Conservation (phyloP, 2,797 vertebrate species). For the Sebastolobus alascanus region DNA sequence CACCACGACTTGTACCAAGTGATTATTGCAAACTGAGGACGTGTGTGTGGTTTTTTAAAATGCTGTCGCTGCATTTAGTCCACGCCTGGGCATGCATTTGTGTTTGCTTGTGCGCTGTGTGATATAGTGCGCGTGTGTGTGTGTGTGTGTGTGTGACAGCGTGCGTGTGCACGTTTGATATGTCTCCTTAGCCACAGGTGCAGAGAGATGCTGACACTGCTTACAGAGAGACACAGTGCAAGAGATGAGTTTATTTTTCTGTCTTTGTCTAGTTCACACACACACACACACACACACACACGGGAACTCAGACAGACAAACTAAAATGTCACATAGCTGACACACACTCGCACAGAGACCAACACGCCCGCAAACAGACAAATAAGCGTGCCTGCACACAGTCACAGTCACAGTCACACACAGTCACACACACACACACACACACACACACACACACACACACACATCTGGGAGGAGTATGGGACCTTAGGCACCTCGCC, state of each 20-base stretch:
- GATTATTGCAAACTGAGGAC: not conserved
- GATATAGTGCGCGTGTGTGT: not conserved
- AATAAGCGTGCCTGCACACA: conserved; percentile 46
- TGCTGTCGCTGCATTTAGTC: not conserved
- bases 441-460: conserved; percentile 13
- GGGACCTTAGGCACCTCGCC: conserved; percentile 61
- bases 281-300: conserved; percentile 11
- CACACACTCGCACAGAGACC: conserved; percentile 13
- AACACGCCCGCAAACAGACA: conserved; percentile 59
- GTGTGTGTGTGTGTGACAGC: not conserved
- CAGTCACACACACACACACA: conserved; percentile 37
- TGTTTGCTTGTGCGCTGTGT: not conserved
- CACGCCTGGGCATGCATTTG: not conserved
- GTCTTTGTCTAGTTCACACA: not conserved
- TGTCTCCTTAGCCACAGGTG: conserved; percentile 62
- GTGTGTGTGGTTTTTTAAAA: not conserved
- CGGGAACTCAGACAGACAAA: conserved; percentile 11
- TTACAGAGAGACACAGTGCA: conserved; percentile 44
- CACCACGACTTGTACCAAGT: not conserved
- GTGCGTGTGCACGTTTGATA: conserved; percentile 20
- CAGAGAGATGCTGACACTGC: conserved; percentile 62
- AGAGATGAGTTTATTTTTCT: conserved; percentile 49
- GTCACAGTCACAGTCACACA: conserved; percentile 8
- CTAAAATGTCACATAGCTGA: conserved; percentile 33
- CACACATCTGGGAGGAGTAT: conserved; percentile 64